These are phyloP conservation scores for Drosophila mayri DNA, from an alignment of 1,140 invertebrate genomes.

Conservation along the genomic window DNA sequence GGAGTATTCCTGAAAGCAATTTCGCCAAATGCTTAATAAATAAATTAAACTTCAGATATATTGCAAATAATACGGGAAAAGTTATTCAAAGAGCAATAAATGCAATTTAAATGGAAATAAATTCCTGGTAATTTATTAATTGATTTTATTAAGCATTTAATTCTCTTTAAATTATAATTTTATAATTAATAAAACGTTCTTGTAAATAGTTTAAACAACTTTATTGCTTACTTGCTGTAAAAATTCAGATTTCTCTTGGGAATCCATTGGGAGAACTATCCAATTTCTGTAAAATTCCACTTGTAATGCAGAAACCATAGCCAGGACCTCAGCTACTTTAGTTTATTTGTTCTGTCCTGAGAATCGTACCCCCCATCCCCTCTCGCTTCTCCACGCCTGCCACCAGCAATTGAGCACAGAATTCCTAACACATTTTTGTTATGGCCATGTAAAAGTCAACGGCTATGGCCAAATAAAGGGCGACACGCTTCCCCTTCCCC, in stretches of 20 bases:
- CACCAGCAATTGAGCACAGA: conserved; percentile 45
- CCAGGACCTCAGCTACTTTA: conserved; percentile 36
- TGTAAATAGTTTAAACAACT: too few relatives aligned
- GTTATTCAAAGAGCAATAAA: too few relatives aligned
- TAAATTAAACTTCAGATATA: background rate
- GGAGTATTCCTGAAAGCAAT: background rate
- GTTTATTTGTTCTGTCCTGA: conserved; percentile 34
- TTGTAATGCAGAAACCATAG: conserved; percentile 37
- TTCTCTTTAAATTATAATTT: too few relatives aligned
- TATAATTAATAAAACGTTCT: too few relatives aligned
- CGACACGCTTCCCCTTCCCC: conserved; percentile 24
- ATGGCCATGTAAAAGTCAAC: conserved; percentile 71
- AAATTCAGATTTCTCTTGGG: background rate
- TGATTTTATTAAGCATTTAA: too few relatives aligned
- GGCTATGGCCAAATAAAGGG: conserved; percentile 66
- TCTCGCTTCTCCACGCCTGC: background rate
- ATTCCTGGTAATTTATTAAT: too few relatives aligned
- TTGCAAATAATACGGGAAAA: too few relatives aligned
- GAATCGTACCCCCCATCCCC: background rate
- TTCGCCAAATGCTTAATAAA: background rate
- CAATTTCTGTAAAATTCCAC: conserved; percentile 5
- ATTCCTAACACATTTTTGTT: conserved; percentile 67
- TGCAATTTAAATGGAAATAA: too few relatives aligned
- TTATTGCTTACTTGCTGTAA: too few relatives aligned
- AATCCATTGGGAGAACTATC: background rate